phyloP scores from a whole-genome alignment of 2,113 vertebrate genomes.

The Bubo bubo region DNA sequence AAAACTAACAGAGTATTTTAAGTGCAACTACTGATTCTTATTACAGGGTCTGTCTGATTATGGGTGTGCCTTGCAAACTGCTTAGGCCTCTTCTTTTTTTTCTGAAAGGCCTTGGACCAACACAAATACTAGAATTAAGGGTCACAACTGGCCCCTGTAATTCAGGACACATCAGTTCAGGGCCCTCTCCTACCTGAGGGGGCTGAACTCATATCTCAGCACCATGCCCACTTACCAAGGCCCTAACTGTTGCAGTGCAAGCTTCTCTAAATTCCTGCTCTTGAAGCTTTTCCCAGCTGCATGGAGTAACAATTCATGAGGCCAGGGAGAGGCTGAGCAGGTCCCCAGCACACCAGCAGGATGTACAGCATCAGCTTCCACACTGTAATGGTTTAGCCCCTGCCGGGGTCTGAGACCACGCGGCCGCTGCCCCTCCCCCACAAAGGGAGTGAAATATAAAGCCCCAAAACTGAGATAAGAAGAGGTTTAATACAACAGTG shows the following conservation, averaged over 20 bases:
- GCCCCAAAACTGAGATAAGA: too few relatives aligned
- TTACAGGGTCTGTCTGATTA: background rate
- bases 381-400: too few relatives aligned
- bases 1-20: background rate
- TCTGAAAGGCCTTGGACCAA: background rate
- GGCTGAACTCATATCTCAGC: fast-evolving
- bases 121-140: background rate
- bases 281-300: background rate
- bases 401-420: too few relatives aligned
- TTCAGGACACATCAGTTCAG: background rate
- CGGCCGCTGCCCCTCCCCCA: too few relatives aligned
- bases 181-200: background rate
- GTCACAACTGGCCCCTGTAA: background rate
- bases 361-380: background rate
- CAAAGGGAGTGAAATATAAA: too few relatives aligned
- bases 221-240: background rate
- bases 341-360: background rate
- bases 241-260: background rate
- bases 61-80: background rate
- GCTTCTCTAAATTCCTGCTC: background rate
- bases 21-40: background rate
- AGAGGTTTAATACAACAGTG: too few relatives aligned
- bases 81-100: background rate
- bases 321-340: background rate
- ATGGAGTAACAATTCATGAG: background rate